These are phyloP conservation scores for Rhopalosiphum padi DNA, from an alignment of 1,140 invertebrate species.

Conservation along the genomic window DNA sequence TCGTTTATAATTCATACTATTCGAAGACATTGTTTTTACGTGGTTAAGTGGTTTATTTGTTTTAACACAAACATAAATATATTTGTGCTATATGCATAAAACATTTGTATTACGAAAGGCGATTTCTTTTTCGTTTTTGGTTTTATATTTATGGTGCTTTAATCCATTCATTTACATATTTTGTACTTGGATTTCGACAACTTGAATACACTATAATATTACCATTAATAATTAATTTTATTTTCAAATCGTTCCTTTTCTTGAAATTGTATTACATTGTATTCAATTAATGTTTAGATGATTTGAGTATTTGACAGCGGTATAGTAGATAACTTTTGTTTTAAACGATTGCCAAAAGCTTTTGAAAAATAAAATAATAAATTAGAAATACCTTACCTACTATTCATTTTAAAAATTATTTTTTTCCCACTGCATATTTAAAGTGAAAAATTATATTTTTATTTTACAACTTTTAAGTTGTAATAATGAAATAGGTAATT, in stretches of 20 bases:
- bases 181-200: not conserved
- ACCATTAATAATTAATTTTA: not conserved
- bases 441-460: not conserved
- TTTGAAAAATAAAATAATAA: not conserved
- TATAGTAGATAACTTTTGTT: not conserved
- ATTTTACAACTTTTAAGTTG: not conserved
- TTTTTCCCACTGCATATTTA: not conserved
- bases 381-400: not conserved
- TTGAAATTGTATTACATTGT: not conserved
- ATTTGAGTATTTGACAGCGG: not conserved
- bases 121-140: not conserved
- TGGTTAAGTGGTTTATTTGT: conserved; percentile 2
- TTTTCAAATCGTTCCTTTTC: not conserved
- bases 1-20: not conserved
- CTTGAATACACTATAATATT: conserved; percentile 18
- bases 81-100: not conserved
- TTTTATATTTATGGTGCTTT: not conserved
- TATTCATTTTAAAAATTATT: not conserved
- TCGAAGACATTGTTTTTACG: not conserved
- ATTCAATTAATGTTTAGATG: not conserved
- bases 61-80: not conserved
- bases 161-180: conserved; percentile 16
- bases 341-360: not conserved
- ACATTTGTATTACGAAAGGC: not conserved
- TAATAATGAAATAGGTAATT: not conserved